Conservation (phyloP, 2,888 invertebrate species). For the Drosophila diplacantha region DNA sequence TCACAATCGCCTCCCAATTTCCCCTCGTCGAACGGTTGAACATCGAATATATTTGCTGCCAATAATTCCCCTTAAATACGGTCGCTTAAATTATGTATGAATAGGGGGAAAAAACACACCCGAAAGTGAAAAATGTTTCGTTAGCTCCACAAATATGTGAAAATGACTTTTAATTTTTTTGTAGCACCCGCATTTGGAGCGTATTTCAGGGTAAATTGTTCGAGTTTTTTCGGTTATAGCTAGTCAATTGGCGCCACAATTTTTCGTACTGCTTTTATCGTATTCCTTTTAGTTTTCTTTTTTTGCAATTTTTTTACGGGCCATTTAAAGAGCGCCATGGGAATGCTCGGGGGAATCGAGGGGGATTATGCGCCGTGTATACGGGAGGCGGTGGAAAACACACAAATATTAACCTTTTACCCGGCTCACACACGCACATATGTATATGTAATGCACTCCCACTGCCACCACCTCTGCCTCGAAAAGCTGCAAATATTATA, state of each 20-base stretch:
- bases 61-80: conserved; percentile 71
- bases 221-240: conserved; percentile 15
- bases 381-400: conserved; percentile 36
- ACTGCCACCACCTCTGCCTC: neutral
- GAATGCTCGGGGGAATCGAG: conserved; percentile 40
- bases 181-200: conserved; percentile 15
- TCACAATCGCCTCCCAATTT: conserved; percentile 1
- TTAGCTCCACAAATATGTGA: conserved; percentile 40
- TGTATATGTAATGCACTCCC: conserved; percentile 11
- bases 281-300: neutral
- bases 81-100: conserved; percentile 61
- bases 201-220: conserved; percentile 27
- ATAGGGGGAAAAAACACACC: conserved; percentile 30
- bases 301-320: conserved; percentile 41
- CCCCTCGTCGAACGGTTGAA: conserved; percentile 14
- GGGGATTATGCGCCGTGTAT: conserved; percentile 37
- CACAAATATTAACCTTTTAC: conserved; percentile 67
- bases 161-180: conserved; percentile 58
- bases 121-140: conserved; percentile 42
- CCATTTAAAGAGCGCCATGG: conserved; percentile 66
- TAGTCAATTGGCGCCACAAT: conserved; percentile 53
- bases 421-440: neutral
- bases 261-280: conserved; percentile 23
- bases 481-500: conserved; percentile 49
- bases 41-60: conserved; percentile 49